phyloP scores from a whole-genome alignment of 2,888 invertebrate genomes.

The Alentia gelatinosa region DNA sequence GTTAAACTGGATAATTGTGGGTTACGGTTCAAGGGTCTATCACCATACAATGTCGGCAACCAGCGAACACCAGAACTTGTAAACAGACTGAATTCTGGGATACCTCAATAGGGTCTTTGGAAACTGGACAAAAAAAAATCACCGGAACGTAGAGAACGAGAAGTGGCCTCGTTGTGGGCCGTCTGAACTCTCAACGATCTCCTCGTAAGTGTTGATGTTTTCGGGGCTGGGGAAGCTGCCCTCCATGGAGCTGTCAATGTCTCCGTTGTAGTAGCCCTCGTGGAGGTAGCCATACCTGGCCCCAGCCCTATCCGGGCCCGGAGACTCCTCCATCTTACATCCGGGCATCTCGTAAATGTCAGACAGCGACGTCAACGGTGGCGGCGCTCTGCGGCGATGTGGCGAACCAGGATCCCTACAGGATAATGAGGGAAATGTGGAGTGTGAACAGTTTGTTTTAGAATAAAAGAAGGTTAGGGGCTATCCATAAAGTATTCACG shows the following conservation, averaged over 20 bases:
- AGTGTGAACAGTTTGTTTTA: no score
- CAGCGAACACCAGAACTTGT: no score
- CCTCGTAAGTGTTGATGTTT: slow-evolving; percentile 47
- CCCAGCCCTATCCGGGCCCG: neutral
- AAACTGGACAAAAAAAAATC: no score
- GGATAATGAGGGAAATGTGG: no score
- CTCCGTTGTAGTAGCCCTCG: slow-evolving; percentile 33
- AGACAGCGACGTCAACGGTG: slow-evolving; percentile 19
- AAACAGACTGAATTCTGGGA: no score
- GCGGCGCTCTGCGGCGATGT: neutral
- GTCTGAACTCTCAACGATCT: slow-evolving; percentile 36
- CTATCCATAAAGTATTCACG: no score
- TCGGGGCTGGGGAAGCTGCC: slow-evolving; percentile 18
- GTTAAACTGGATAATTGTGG: no score
- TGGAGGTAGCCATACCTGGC: neutral
- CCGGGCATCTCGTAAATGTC: slow-evolving; percentile 52
- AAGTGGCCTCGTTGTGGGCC: neutral
- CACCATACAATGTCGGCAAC: no score
- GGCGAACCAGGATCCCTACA: slow-evolving; percentile 28
- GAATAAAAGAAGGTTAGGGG: no score
- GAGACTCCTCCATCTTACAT: neutral
- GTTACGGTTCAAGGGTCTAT: no score
- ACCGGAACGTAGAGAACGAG: slow-evolving; percentile 48
- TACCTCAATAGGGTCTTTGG: no score
- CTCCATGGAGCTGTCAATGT: slow-evolving; percentile 26